These are phyloP conservation scores for Prunella himalayana DNA, from an alignment of 2,113 vertebrate genomes.

Conservation along the genomic window DNA sequence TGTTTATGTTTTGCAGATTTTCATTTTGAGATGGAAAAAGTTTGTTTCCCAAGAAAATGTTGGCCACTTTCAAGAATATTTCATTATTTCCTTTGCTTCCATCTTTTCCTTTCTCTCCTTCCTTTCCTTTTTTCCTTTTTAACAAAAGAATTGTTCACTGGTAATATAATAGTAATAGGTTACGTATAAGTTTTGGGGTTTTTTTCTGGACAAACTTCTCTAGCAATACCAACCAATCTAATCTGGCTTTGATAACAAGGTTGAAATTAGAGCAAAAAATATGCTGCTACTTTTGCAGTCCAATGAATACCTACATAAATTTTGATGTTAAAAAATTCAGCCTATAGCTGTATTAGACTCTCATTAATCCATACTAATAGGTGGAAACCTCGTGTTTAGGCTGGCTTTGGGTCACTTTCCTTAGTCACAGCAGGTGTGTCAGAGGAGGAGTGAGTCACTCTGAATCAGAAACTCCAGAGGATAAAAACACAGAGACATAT, in stretches of 20 bases:
- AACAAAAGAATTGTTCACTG: neutral
- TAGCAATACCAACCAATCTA: neutral
- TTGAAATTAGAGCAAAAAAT: neutral
- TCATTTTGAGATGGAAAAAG: neutral
- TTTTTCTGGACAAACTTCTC: neutral
- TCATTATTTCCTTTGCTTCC: neutral
- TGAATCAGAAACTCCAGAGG: neutral
- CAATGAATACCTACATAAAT: neutral
- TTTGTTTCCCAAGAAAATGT: neutral
- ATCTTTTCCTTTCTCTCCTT: neutral
- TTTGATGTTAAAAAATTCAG: neutral
- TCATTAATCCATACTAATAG: neutral
- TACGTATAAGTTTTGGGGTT: neutral
- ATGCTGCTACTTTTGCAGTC: neutral
- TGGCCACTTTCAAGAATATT: neutral
- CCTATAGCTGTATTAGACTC: neutral
- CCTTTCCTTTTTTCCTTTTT: neutral
- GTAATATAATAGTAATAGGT: neutral
- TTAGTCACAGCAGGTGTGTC: neutral
- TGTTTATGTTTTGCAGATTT: neutral
- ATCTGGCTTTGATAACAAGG: neutral
- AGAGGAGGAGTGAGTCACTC: neutral
- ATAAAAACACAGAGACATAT: neutral
- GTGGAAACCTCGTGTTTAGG: neutral
- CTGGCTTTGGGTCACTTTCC: neutral